phyloP scores from a whole-genome alignment of 37 sponge, comb jelly and placozoan species.

The Mnemiopsis leidyi region DNA sequence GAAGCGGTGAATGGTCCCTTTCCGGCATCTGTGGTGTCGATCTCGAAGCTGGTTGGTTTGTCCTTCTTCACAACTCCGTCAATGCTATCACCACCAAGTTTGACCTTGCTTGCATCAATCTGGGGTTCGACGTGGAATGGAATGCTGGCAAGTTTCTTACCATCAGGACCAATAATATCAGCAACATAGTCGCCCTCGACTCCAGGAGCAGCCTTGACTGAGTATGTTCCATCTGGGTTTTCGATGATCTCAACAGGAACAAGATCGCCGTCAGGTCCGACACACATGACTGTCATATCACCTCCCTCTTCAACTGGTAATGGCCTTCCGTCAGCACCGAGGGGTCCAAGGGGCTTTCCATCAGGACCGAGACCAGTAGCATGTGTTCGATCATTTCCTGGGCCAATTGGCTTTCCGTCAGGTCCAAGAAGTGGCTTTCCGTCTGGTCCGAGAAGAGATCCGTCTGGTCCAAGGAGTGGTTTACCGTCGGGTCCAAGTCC shows the following conservation, averaged over 20 bases:
- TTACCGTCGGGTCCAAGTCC: constrained; percentile 59
- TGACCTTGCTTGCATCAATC: constrained; percentile 47
- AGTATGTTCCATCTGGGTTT: constrained; percentile 55
- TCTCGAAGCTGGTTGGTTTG: constrained; percentile 42
- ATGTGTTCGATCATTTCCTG: constrained; percentile 54
- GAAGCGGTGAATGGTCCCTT: constrained; percentile 63
- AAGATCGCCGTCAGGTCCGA: constrained; percentile 45
- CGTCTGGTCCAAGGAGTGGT: constrained; percentile 53
- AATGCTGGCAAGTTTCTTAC: constrained; percentile 65
- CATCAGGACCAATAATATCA: constrained; percentile 63
- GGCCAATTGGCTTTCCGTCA: constrained; percentile 50
- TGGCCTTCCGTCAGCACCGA: constrained; percentile 58
- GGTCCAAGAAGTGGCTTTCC: constrained; percentile 62
- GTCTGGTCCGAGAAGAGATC: constrained; percentile 62
- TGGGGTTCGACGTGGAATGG: constrained; percentile 52
- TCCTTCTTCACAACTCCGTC: constrained; percentile 65
- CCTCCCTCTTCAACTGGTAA: constrained; percentile 59
- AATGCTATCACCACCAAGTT: constrained; percentile 38
- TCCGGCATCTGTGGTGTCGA: constrained; percentile 61
- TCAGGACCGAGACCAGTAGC: constrained; percentile 64
- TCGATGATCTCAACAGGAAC: constrained; percentile 47
- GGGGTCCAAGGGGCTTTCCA: constrained; percentile 60
- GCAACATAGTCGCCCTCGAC: constrained; percentile 60
- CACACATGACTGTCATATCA: constrained; percentile 53
- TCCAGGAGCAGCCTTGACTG: constrained; percentile 52